phyloP scores from a whole-genome alignment of 2,888 invertebrate genomes.

The Netelia fuscicornis region DNA sequence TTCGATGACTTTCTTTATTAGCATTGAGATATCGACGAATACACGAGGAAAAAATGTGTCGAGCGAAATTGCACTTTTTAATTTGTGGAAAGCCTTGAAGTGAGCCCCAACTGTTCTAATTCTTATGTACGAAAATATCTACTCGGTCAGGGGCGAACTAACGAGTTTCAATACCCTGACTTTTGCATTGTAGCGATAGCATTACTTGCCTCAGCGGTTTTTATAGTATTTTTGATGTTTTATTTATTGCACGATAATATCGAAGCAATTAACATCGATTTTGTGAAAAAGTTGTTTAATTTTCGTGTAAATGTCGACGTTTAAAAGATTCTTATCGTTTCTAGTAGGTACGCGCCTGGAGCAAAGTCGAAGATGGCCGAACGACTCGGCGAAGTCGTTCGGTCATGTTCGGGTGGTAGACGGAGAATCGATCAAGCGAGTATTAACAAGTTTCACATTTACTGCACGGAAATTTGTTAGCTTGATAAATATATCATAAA shows the following conservation, averaged over 20 bases:
- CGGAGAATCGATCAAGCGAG: slow-evolving; percentile 61
- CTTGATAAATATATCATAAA: slow-evolving; percentile 8
- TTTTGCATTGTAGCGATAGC: background rate
- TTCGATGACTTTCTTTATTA: background rate
- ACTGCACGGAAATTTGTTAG: background rate
- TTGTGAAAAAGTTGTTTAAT: background rate
- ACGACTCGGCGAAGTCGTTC: background rate
- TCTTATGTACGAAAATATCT: slow-evolving; percentile 25
- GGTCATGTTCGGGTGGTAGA: slow-evolving; percentile 46
- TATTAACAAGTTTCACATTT: slow-evolving; percentile 7
- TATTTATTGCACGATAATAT: background rate
- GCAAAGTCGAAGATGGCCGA: slow-evolving; percentile 57
- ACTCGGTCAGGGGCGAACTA: slow-evolving; percentile 14
- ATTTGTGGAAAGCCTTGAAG: slow-evolving; percentile 9
- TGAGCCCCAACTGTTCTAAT: slow-evolving; percentile 34
- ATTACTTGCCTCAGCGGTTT: background rate
- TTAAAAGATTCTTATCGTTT: background rate
- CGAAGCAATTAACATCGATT: background rate
- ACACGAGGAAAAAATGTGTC: background rate
- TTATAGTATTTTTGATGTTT: background rate
- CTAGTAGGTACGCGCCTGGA: slow-evolving; percentile 39
- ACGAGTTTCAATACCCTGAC: background rate
- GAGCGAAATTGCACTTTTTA: background rate
- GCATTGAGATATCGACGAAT: background rate
- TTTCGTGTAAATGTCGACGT: background rate